Evolutionary conservation across 2,888 invertebrate genomes (phyloP), one percentile per base, ranked within the genome.

Genomic region (Drosophila quinaria): DNA sequence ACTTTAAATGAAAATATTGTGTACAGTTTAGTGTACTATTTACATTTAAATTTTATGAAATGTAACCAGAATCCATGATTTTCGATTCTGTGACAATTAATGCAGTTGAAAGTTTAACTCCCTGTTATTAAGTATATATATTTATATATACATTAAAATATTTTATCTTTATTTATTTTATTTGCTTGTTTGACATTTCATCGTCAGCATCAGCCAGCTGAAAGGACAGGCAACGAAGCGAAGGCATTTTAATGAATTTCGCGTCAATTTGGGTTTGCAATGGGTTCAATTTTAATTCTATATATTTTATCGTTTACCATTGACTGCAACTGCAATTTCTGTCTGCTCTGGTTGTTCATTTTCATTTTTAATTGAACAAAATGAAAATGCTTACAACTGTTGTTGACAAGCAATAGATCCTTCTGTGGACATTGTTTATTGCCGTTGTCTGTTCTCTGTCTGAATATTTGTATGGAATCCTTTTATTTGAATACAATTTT

Each of bases 241-340:
- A 59, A 61, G 54, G 49, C 68, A 66, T 83, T 86, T 90, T 83
- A 86, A 90, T 90, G 87, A 86, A 90, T 86, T 88, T 74, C 59
- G 68, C 70, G 68, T 77, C 77, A 75, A 88, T 70, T 87, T 89
- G 52, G 72, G 74, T 74, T 74, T 51, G 59, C 68, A 67, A 67
- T 74, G 70, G 67, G 55, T 77, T 80, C 68, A 63, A 70, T 77
- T 73, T 78, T 59, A 75, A 74, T 73, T 74, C 42, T 37, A 56
- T 44, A 31, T 33, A 59, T 39, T 17, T 29, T 3, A 22, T 29
- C 13, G 39, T 10, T 19, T n/a, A 11, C 47, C 49, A 29, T 15
- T 15, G 15, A n/a, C n/a, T 9, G 52, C 41, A 31, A 37, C 47
- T 19, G 25, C 10, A 25, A 62, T 31, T 47, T 49, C 61, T 51